phyloP scores from a whole-genome alignment of 2,888 invertebrate genomes.

The Mesochorus sp. region DNA sequence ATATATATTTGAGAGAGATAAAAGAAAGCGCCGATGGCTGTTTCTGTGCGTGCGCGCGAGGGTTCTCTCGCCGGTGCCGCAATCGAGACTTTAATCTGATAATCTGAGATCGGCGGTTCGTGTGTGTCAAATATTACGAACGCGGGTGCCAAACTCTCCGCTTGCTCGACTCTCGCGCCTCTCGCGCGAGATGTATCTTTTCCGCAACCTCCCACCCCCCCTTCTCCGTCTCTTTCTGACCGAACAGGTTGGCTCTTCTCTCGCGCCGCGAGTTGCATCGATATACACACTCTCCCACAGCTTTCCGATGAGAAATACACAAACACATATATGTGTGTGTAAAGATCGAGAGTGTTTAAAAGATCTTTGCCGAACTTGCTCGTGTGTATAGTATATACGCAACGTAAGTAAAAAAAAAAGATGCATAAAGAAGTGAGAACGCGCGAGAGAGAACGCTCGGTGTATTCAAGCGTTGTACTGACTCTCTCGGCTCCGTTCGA shows the following conservation, averaged over 20 bases:
- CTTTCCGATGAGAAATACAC: slow-evolving; percentile 44
- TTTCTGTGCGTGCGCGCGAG: slow-evolving; percentile 17
- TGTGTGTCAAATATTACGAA: slow-evolving; percentile 78
- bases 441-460: not conserved
- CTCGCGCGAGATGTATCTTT: slow-evolving; percentile 33
- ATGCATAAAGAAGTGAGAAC: not conserved
- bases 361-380: slow-evolving; percentile 41
- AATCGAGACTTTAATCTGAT: slow-evolving; percentile 75
- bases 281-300: not conserved
- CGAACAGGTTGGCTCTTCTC: slow-evolving; percentile 68
- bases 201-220: not conserved
- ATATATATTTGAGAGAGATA: not conserved
- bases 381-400: slow-evolving; percentile 9
- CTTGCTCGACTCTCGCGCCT: slow-evolving; percentile 22
- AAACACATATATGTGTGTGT: no score
- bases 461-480: slow-evolving; percentile 3
- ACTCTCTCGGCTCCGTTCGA: slow-evolving; percentile 18
- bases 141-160: slow-evolving; percentile 70
- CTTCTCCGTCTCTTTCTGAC: slow-evolving; percentile 30
- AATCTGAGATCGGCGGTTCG: slow-evolving; percentile 76
- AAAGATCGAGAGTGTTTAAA: slow-evolving; percentile 50
- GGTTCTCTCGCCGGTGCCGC: slow-evolving; percentile 3
- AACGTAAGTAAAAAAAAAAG: not conserved
- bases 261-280: slow-evolving; percentile 43
- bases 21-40: slow-evolving; percentile 46